These are phyloP conservation scores for Megaustenia siamemsis DNA, from an alignment of 2,888 invertebrate genomes.

Conservation along the genomic window DNA sequence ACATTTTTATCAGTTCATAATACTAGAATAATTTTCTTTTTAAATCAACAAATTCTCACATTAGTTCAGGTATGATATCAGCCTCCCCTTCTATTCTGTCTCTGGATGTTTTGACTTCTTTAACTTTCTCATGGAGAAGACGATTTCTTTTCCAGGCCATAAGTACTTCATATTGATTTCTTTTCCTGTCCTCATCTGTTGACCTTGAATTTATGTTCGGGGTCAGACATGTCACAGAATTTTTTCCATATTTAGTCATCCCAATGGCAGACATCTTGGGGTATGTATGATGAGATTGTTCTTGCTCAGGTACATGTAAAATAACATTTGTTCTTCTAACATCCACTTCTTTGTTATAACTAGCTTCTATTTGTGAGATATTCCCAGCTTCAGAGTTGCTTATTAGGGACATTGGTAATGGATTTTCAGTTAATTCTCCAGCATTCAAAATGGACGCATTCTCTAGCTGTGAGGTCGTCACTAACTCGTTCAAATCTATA, in stretches of 20 bases:
- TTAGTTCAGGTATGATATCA: slow-evolving; percentile 36
- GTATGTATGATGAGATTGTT: background rate
- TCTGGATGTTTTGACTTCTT: background rate
- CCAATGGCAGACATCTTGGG: slow-evolving; percentile 53
- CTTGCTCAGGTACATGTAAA: background rate
- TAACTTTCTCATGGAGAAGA: slow-evolving; percentile 32
- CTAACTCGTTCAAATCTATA: background rate
- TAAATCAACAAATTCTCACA: slow-evolving; percentile 37
- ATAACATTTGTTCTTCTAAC: background rate
- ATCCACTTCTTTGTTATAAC: background rate
- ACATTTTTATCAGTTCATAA: no score
- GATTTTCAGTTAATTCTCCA: background rate
- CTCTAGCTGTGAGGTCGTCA: background rate
- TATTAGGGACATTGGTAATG: background rate
- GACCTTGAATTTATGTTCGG: background rate
- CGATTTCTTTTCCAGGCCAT: slow-evolving; percentile 46
- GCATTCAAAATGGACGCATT: background rate
- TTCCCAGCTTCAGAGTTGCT: background rate
- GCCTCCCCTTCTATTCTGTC: slow-evolving; percentile 45
- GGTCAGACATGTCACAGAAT: background rate
- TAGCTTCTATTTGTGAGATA: background rate
- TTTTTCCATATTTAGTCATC: slow-evolving; percentile 37
- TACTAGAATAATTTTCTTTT: no score
- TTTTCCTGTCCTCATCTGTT: slow-evolving; percentile 41
- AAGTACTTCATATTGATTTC: slow-evolving; percentile 42